phyloP scores from a whole-genome alignment of 2,797 vertebrate species.

The Melanotaenia nigrans region DNA sequence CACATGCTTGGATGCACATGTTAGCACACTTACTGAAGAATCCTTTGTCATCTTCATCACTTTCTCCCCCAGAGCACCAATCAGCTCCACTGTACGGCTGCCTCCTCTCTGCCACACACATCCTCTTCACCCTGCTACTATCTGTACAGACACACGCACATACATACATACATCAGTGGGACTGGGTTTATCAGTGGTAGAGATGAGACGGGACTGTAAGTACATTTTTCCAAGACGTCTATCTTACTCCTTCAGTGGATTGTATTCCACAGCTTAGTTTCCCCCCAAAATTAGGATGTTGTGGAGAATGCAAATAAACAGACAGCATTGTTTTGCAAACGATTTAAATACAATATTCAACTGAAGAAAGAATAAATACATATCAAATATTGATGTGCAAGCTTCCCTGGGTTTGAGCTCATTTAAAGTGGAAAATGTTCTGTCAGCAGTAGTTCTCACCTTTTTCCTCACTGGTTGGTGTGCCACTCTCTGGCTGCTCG shows the following conservation, averaged over 20 bases:
- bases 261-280: neutral
- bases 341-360: neutral
- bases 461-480: constrained; percentile 93
- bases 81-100: constrained; percentile 85
- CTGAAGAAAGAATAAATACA: neutral
- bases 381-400: neutral
- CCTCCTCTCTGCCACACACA: constrained; percentile 83
- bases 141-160: constrained; percentile 63
- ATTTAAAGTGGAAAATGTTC: constrained; percentile 1
- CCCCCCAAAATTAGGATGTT: neutral
- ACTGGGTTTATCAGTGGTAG: constrained; percentile 13
- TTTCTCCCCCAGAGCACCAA: constrained; percentile 88
- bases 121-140: constrained; percentile 85
- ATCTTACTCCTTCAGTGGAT: constrained; percentile 8
- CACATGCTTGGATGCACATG: constrained; percentile 39
- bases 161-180: constrained; percentile 12
- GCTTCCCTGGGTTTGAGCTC: neutral
- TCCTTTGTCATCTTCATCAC: constrained; percentile 86
- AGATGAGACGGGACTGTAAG: constrained; percentile 16
- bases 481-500: constrained; percentile 94
- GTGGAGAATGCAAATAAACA: neutral
- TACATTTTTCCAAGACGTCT: constrained; percentile 14
- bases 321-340: neutral
- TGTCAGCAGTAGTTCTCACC: constrained; percentile 74
- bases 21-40: constrained; percentile 85